phyloP scores from a whole-genome alignment of 2,888 invertebrate genomes.

The Tinea pellionella region DNA sequence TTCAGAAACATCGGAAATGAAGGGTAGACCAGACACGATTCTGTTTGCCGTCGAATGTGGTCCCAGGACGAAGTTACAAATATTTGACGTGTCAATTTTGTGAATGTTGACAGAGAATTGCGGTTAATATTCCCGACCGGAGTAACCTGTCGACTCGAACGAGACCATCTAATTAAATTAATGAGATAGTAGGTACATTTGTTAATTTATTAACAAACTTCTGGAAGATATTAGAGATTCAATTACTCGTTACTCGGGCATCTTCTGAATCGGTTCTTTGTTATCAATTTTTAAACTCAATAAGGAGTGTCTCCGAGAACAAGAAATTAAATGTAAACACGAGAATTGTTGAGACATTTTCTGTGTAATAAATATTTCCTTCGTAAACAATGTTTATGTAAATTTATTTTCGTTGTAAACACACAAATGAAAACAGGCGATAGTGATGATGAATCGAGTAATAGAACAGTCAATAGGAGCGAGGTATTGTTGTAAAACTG shows the following conservation, averaged over 20 bases:
- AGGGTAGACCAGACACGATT: conserved; percentile 68
- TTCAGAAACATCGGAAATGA: conserved; percentile 67
- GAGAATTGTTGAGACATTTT: conserved; percentile 2
- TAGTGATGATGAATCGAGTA: not conserved
- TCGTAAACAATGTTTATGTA: conserved; percentile 2
- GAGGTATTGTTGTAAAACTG: not conserved
- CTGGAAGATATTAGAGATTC: conserved; percentile 19
- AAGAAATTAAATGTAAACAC: conserved; percentile 12
- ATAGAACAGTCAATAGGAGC: not conserved
- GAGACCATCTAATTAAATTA: conserved; percentile 62
- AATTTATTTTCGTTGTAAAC: not conserved
- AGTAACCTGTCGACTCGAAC: conserved; percentile 43
- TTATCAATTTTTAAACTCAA: conserved; percentile 12
- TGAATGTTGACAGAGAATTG: conserved; percentile 70
- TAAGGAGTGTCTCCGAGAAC: not conserved
- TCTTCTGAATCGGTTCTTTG: not conserved
- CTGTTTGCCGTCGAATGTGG: conserved; percentile 68
- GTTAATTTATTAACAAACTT: conserved; percentile 46
- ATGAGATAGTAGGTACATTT: conserved; percentile 60
- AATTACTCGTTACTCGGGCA: conserved; percentile 3
- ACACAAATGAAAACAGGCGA: not conserved
- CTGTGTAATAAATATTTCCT: not conserved
- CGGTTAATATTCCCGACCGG: conserved; percentile 66
- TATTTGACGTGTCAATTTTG: conserved; percentile 72
- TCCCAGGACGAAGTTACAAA: conserved; percentile 70